A percentile compares a stretch with the other conserved stretches of the same genome.
Evolutionary conservation across 2,797 vertebrate genomes (phyloP).

Genomic region (Hypotaenidia philippensis): DNA sequence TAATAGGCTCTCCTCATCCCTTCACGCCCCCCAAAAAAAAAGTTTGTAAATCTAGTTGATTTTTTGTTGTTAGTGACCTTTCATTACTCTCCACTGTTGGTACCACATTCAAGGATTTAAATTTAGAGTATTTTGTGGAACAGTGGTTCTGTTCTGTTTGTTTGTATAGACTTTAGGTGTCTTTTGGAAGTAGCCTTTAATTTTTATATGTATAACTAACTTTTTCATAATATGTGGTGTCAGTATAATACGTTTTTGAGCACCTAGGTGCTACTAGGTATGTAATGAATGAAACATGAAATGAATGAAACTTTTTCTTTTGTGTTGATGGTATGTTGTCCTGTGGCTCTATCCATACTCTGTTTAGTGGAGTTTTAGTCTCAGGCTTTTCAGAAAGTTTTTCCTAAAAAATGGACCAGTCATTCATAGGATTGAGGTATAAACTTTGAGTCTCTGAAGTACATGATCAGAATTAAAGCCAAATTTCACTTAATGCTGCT

Average conservation of each 20-base stretch:
- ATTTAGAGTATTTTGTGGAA: background rate
- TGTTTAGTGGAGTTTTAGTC: background rate
- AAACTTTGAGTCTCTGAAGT: background rate
- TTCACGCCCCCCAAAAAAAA: rapidly evolving
- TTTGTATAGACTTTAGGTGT: background rate
- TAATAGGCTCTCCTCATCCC: background rate
- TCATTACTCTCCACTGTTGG: background rate
- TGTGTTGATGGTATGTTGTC: background rate
- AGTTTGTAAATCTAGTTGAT: background rate
- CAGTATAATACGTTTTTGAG: background rate
- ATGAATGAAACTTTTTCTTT: background rate
- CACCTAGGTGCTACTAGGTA: background rate
- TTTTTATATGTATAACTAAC: background rate
- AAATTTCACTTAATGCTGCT: background rate
- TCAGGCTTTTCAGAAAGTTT: background rate
- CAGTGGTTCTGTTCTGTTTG: background rate
- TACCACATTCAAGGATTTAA: background rate
- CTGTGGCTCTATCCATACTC: background rate
- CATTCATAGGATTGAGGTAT: background rate
- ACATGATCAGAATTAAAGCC: background rate
- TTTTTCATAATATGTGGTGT: background rate
- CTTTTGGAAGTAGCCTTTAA: background rate
- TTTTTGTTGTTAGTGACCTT: background rate
- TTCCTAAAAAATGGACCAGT: background rate
- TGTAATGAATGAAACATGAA: background rate